phyloP scores from a whole-genome alignment of 1,140 invertebrate genomes.

The Fopius arisanus region DNA sequence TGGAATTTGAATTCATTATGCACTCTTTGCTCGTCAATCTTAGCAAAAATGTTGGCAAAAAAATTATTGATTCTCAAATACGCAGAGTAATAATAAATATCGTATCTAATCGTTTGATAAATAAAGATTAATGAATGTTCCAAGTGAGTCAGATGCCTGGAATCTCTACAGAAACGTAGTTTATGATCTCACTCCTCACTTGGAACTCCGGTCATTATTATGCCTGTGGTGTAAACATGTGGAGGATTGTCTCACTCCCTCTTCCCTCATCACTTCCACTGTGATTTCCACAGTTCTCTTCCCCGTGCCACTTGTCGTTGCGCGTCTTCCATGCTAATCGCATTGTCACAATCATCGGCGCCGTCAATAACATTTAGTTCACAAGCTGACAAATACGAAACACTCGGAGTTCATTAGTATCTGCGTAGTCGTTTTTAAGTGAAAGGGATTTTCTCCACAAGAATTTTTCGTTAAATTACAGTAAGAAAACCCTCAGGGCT shows the following conservation, averaged over 20 bases:
- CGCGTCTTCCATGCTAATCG: constrained; percentile 32
- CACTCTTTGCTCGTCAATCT: background rate
- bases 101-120: background rate
- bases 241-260: constrained; percentile 34
- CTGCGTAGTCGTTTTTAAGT: background rate
- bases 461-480: background rate
- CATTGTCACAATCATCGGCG: constrained; percentile 29
- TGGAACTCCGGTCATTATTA: constrained; percentile 49
- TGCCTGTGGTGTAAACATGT: constrained; percentile 48
- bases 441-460: background rate
- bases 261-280: background rate
- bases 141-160: constrained; percentile 56
- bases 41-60: background rate
- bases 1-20: background rate
- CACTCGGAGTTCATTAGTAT: background rate
- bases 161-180: constrained; percentile 60
- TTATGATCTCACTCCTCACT: constrained; percentile 57
- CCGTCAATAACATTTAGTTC: constrained; percentile 40
- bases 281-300: constrained; percentile 19
- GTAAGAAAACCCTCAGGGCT: constrained; percentile 17
- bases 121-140: background rate
- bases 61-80: constrained; percentile 3
- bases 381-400: background rate
- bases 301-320: constrained; percentile 34
- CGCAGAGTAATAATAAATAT: background rate